These are phyloP conservation scores for Tilapia sparmanii DNA, from an alignment of 2,113 vertebrate genomes.

Conservation along the genomic window DNA sequence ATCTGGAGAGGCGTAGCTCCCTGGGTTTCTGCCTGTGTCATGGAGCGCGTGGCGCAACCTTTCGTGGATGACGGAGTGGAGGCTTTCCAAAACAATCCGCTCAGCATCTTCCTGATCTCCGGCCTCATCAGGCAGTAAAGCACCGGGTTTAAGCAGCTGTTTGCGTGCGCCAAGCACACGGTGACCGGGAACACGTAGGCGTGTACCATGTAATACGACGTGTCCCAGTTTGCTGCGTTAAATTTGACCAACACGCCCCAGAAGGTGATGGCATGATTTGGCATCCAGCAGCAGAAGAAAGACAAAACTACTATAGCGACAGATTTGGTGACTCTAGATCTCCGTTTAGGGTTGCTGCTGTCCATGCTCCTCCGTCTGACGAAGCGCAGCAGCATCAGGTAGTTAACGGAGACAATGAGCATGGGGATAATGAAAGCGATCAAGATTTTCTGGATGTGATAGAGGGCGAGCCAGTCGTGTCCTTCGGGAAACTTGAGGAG, in stretches of 20 bases:
- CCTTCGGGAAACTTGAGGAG: constrained; percentile 69
- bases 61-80: constrained; percentile 41
- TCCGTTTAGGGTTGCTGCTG: constrained; percentile 49
- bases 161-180: constrained; percentile 74
- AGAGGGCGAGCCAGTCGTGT: constrained; percentile 69
- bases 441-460: constrained; percentile 71
- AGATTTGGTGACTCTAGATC: constrained; percentile 62
- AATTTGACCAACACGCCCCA: constrained; percentile 80
- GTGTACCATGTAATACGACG: constrained; percentile 70
- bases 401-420: constrained; percentile 64
- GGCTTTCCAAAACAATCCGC: constrained; percentile 62
- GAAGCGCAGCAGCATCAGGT: constrained; percentile 70
- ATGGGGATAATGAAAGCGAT: constrained; percentile 69
- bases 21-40: constrained; percentile 50
- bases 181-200: constrained; percentile 77
- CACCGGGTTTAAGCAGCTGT: constrained; percentile 78
- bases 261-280: constrained; percentile 73
- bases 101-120: constrained; percentile 73
- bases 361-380: constrained; percentile 59
- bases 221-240: constrained; percentile 73
- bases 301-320: constrained; percentile 65
- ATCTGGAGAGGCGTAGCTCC: constrained; percentile 47
- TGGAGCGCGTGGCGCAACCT: constrained; percentile 45
- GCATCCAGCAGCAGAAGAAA: constrained; percentile 73
- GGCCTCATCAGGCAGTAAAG: constrained; percentile 76